Percentiles rank a stretch among this genome's conserved stretches.
These are phyloP conservation scores for Salvelinus namaycush DNA, from an alignment of 2,113 vertebrate genomes.

Conservation along the genomic window DNA sequence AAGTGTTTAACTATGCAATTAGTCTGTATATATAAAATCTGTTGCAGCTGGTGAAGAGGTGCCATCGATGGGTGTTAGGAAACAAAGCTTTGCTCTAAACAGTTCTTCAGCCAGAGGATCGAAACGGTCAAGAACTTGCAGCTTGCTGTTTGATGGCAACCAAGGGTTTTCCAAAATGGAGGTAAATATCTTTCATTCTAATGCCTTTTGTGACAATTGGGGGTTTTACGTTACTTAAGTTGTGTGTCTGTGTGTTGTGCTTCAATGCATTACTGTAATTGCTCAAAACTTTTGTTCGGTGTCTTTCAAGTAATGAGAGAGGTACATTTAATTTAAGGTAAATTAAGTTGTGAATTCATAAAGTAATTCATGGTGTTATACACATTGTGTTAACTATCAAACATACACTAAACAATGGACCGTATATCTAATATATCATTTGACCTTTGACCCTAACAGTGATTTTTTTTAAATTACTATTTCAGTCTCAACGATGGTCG, in stretches of 20 bases:
- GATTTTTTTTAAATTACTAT: conserved; percentile 8
- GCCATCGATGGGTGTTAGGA: neutral
- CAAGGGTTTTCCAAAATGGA: neutral
- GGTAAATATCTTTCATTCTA: conserved; percentile 34
- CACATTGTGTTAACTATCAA: neutral
- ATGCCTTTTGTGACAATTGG: neutral
- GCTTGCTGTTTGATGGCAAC: conserved; percentile 29
- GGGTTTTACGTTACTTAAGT: neutral
- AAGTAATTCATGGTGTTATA: neutral
- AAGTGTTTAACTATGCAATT: no score
- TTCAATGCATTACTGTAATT: neutral
- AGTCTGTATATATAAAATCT: neutral
- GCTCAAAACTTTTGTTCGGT: neutral
- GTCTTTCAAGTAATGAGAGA: neutral
- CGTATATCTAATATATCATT: no score
- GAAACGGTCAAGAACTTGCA: neutral
- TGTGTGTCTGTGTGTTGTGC: neutral
- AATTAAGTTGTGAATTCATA: neutral
- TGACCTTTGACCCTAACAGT: neutral
- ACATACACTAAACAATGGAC: neutral
- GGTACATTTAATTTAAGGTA: neutral
- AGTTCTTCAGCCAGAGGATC: neutral
- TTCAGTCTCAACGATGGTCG: conserved; percentile 29
- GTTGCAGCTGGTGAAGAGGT: neutral
- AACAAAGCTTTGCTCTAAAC: neutral